These are phyloP conservation scores for Orchesellides sinensis DNA, from an alignment of 2,888 invertebrate species.

Conservation along the genomic window DNA sequence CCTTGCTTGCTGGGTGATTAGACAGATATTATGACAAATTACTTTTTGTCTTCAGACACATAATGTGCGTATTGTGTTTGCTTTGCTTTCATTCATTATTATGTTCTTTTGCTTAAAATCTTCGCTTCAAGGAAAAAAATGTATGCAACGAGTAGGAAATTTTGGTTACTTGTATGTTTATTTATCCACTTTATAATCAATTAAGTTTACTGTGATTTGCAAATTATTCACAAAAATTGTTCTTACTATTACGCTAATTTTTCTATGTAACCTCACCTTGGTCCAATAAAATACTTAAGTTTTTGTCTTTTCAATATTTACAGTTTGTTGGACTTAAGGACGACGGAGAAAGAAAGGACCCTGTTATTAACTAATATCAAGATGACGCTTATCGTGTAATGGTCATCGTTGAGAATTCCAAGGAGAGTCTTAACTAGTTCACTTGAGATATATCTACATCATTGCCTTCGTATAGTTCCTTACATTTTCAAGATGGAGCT, in stretches of 20 bases:
- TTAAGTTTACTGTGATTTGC: constrained; percentile 3
- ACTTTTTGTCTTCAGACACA: constrained; percentile 29
- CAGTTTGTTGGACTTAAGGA: constrained; percentile 50
- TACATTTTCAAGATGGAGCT: constrained; percentile 37
- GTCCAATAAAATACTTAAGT: constrained; percentile 10
- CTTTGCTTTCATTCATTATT: no score
- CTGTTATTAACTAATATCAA: background rate
- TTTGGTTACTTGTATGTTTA: background rate
- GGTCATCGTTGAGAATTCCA: background rate
- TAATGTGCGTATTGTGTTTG: background rate
- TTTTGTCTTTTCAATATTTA: constrained; percentile 37
- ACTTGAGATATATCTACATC: constrained; percentile 3
- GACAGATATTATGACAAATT: constrained; percentile 51
- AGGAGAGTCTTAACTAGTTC: constrained; percentile 3
- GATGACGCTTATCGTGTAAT: background rate
- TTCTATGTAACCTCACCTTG: constrained; percentile 4
- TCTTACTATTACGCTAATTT: background rate
- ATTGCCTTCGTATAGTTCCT: no score
- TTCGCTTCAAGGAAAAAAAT: constrained; percentile 38
- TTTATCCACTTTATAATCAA: constrained; percentile 18
- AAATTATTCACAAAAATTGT: constrained; percentile 17
- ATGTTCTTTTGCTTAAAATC: no score
- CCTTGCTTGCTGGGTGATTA: constrained; percentile 38
- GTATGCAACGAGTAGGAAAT: background rate
- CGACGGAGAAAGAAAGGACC: constrained; percentile 5